These are phyloP conservation scores for Morpho achilles DNA, from an alignment of 2,888 invertebrate species.

Conservation along the genomic window DNA sequence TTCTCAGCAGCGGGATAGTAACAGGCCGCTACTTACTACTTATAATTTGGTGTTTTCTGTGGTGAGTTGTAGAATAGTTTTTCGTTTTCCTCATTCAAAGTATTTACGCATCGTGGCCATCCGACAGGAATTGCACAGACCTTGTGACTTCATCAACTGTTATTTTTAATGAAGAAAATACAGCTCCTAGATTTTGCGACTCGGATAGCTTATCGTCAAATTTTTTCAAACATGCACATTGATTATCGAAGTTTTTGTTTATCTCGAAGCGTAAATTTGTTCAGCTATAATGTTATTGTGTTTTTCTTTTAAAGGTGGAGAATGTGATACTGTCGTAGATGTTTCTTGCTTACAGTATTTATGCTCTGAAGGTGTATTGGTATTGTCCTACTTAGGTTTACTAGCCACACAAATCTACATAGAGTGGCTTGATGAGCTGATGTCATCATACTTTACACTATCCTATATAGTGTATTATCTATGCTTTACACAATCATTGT, in stretches of 20 bases:
- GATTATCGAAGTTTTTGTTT: too few species aligned
- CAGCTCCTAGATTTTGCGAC: background rate
- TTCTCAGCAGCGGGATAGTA: too few species aligned
- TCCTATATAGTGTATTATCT: too few species aligned
- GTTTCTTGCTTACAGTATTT: background rate
- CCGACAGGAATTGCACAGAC: conserved; percentile 3
- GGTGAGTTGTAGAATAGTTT: background rate
- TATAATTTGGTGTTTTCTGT: too few species aligned
- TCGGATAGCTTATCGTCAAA: too few species aligned
- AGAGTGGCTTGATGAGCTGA: background rate
- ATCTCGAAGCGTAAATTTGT: too few species aligned
- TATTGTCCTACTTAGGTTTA: conserved; percentile 4
- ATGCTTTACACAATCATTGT: too few species aligned
- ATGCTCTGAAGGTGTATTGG: too few species aligned
- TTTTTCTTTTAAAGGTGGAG: too few species aligned
- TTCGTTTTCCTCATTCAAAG: background rate
- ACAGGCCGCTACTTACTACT: too few species aligned
- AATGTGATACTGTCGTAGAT: background rate
- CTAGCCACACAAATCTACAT: conserved; percentile 2
- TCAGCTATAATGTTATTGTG: too few species aligned
- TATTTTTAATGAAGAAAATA: background rate
- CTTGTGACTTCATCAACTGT: conserved; percentile 2
- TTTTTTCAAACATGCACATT: too few species aligned
- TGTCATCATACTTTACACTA: conserved; percentile 4
- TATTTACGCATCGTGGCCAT: conserved; percentile 1